A percentile compares a stretch with the other conserved stretches of the same genome.
phyloP scores from a whole-genome alignment of 2,113 vertebrate species.

The Ameiurus melas region DNA sequence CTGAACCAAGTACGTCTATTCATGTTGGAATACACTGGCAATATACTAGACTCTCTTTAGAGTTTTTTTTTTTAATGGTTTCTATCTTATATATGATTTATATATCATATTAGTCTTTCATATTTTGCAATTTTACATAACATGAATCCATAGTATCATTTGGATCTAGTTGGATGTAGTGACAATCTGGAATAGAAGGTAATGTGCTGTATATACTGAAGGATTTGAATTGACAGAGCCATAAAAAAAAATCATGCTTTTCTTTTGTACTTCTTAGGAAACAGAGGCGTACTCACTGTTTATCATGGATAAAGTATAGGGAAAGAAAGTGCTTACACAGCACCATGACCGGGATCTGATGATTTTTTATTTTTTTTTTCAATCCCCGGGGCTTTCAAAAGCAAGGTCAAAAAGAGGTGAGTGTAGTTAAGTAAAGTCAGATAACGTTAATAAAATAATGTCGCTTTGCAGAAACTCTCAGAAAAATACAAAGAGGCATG shows the following conservation, averaged over 20 bases:
- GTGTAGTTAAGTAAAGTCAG: not conserved
- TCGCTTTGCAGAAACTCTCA: not conserved
- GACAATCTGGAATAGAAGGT: not conserved
- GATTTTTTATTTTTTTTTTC: not conserved
- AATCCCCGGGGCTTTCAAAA: not conserved
- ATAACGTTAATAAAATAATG: not conserved
- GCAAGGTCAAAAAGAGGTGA: conserved; percentile 12
- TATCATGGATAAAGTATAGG: not conserved
- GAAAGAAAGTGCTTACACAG: not conserved
- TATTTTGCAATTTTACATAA: not conserved
- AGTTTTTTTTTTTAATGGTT: not conserved
- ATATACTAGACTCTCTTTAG: too few relatives aligned
- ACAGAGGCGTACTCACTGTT: not conserved
- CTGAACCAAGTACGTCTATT: not conserved
- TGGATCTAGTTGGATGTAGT: not conserved
- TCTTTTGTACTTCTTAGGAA: not conserved
- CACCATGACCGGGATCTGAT: not conserved
- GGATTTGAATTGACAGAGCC: not conserved
- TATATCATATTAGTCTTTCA: not conserved
- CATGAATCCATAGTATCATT: not conserved
- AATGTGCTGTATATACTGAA: not conserved
- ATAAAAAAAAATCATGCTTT: not conserved
- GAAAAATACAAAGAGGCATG: not conserved
- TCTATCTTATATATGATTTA: not conserved
- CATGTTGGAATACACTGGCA: too few relatives aligned